Percentiles rank a stretch among this genome's conserved stretches.
These are phyloP conservation scores for Megaceryle maxima DNA, from an alignment of 2,113 vertebrate genomes.

Conservation along the genomic window DNA sequence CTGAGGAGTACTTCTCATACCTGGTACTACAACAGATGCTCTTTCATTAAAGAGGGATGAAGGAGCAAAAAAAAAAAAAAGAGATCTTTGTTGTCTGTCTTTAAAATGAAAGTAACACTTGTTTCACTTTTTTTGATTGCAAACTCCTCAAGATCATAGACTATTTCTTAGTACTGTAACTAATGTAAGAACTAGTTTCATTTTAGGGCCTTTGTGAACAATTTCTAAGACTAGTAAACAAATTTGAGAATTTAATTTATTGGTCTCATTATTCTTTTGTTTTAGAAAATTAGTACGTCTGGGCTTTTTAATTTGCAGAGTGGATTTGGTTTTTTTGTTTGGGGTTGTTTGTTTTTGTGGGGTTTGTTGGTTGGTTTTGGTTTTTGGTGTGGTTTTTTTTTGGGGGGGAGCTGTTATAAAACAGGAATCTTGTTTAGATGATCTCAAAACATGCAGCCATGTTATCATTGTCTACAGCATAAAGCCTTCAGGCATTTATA, in stretches of 20 bases:
- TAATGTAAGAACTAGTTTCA: not conserved
- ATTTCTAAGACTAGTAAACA: not conserved
- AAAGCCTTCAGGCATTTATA: not conserved
- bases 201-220: not conserved
- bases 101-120: not conserved
- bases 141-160: not conserved
- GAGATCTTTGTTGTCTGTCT: not conserved
- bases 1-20: not conserved
- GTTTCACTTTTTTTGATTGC: not conserved
- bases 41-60: not conserved
- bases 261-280: not conserved
- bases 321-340: not conserved
- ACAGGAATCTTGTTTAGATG: not conserved
- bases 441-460: not conserved
- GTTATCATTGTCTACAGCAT: not conserved
- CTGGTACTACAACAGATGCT: not conserved
- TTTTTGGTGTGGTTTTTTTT: not conserved
- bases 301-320: not conserved
- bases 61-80: not conserved
- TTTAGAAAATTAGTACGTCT: not conserved
- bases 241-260: not conserved
- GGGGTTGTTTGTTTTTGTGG: not conserved
- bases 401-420: not conserved
- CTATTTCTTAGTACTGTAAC: not conserved
- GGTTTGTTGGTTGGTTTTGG: too few relatives aligned